A percentile compares a stretch with the other conserved stretches of the same genome.
Conservation (phyloP, 1,140 invertebrate genomes). For the Dreissena rostriformis region DNA sequence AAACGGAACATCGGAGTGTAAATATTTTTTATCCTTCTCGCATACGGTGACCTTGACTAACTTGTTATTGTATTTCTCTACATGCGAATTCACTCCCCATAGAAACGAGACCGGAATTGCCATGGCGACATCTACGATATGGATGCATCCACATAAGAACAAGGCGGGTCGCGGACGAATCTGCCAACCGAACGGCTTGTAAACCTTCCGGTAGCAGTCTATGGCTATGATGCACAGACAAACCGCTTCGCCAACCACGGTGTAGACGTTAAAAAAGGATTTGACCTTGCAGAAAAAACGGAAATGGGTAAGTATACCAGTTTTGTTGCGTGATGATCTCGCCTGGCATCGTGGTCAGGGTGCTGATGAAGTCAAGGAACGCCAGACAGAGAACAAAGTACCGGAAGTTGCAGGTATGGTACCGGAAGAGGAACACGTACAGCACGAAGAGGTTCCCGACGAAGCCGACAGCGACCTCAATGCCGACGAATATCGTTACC, state of each 20-base stretch:
- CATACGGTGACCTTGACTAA: constrained; percentile 36
- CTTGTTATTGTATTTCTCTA: neutral
- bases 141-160: neutral
- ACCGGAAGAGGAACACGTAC: constrained; percentile 58
- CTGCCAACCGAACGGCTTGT: constrained; percentile 58
- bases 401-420: constrained; percentile 58
- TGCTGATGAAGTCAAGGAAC: constrained; percentile 62
- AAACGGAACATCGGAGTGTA: neutral
- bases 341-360: constrained; percentile 65
- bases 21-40: constrained; percentile 37
- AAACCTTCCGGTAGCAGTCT: constrained; percentile 65
- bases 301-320: constrained; percentile 66
- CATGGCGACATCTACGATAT: constrained; percentile 1
- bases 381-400: constrained; percentile 65
- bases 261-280: constrained; percentile 63
- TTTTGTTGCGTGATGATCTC: constrained; percentile 64
- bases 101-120: constrained; percentile 15
- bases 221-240: constrained; percentile 62
- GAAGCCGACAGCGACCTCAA: constrained; percentile 57
- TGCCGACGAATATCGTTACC: constrained; percentile 51
- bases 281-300: constrained; percentile 61
- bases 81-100: constrained; percentile 38
- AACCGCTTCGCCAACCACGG: constrained; percentile 57
- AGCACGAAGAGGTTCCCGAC: constrained; percentile 64
- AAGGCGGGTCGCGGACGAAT: constrained; percentile 29